Conservation (phyloP, 2,113 vertebrate genomes). For the Pogonocichla stellata region DNA sequence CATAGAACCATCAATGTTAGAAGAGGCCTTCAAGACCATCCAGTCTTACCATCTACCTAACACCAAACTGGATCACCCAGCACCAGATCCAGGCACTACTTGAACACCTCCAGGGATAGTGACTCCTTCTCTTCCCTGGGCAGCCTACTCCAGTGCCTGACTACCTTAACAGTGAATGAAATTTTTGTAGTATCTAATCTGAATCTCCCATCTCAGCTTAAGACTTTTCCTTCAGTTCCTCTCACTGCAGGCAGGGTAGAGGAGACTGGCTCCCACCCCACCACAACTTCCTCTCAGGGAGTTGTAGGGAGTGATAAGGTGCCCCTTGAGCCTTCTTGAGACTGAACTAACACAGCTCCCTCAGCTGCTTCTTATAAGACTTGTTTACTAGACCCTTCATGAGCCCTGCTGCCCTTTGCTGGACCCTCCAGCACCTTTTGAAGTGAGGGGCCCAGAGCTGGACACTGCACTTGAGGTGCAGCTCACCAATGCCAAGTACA, state of each 20-base stretch:
- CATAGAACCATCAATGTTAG: not conserved
- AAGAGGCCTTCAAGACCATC: not conserved
- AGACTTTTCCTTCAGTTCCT: not conserved
- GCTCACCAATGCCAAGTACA: not conserved
- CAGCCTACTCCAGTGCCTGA: not conserved
- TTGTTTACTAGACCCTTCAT: not conserved
- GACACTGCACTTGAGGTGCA: not conserved
- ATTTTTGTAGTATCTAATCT: not conserved
- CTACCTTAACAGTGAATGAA: not conserved
- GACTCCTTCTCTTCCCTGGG: not conserved
- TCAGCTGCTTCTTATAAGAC: not conserved
- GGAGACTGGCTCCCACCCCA: too few relatives aligned
- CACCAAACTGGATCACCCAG: not conserved
- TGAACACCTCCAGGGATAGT: not conserved
- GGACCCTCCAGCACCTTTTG: not conserved
- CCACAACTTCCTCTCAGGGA: not conserved
- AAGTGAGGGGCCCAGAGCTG: not conserved
- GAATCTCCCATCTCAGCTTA: not conserved
- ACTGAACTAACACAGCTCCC: not conserved
- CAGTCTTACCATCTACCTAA: rapidly evolving
- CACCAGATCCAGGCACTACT: not conserved
- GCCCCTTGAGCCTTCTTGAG: not conserved
- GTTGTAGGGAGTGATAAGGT: rapidly evolving
- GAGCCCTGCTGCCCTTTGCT: not conserved
- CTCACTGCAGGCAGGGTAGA: rapidly evolving